These are phyloP conservation scores for Lasioglossum zephyrum DNA, from an alignment of 2,888 invertebrate species.

Conservation along the genomic window DNA sequence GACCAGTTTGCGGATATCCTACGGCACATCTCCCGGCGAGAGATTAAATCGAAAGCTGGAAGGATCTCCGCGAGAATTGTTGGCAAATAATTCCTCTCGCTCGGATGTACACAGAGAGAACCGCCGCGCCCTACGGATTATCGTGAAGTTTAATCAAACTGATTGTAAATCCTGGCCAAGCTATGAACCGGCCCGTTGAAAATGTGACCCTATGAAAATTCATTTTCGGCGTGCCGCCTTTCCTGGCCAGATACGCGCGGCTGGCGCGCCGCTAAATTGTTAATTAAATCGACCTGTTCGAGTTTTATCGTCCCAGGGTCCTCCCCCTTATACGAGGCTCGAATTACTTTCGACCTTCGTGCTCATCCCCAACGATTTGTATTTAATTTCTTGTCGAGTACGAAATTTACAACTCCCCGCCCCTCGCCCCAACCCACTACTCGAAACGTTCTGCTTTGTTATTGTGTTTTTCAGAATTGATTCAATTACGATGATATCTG, in stretches of 20 bases:
- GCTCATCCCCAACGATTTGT: slow-evolving; percentile 1
- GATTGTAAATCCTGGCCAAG: slow-evolving; percentile 47
- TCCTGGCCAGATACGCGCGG: not conserved
- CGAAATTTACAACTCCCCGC: not conserved
- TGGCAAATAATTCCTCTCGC: slow-evolving; percentile 59
- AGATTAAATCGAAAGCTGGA: slow-evolving; percentile 48
- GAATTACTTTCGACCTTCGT: slow-evolving; percentile 16
- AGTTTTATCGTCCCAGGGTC: slow-evolving; percentile 20
- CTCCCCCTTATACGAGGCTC: not conserved
- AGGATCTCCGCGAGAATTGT: slow-evolving; percentile 51
- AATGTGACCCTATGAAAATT: slow-evolving; percentile 50
- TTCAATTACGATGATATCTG: not conserved
- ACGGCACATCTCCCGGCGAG: slow-evolving; percentile 5
- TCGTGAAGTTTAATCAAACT: slow-evolving; percentile 65
- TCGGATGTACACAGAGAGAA: not conserved
- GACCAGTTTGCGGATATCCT: slow-evolving; percentile 37
- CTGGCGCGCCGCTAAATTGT: slow-evolving; percentile 22
- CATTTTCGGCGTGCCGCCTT: slow-evolving; percentile 8
- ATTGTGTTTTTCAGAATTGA: slow-evolving; percentile 4
- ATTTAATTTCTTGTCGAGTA: slow-evolving; percentile 38
- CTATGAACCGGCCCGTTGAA: not conserved
- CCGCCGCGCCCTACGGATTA: slow-evolving; percentile 41
- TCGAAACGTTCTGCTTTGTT: not conserved
- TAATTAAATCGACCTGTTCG: slow-evolving; percentile 51
- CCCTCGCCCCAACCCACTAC: not conserved